Evolutionary conservation across 2,797 vertebrate species (phyloP), one percentile per base, ranked within the genome.

Genomic region (Melanotaenia nigrans): DNA sequence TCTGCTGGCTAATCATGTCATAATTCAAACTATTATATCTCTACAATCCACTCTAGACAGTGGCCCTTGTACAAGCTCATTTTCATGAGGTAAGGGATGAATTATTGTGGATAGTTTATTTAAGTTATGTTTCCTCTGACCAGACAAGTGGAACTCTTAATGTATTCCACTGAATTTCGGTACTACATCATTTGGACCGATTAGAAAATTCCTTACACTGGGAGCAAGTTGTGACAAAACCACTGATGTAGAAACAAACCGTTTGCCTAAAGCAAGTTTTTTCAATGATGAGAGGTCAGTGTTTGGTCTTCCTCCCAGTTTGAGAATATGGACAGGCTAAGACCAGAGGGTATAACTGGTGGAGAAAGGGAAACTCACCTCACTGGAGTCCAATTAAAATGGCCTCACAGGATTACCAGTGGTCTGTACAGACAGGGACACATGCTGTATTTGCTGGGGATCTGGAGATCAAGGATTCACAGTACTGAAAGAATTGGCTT

Each of bases 311-410:
- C 61, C 53, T 70, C 64, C 57, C 73, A 72, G 40, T 55, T 58
- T 61, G 57, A 75, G 61, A 11, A 61, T 63, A 40, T 22, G 47
- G 24, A 53, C 14, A 42, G 22, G 18, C 13, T 71, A n/a, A 68
- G 67, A 76, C 56, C 56, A 57, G 55, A 33, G 57, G 57, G 67
- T 67, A 71, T 57, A 77, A 22, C 36, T 59, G 47, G 47, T 59
- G 58, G 53, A 71, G 51, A 67, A 74, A 68, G 61, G 64, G 36
- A 83, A 73, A 70, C 25, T 86, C 65, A 61, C 65, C 66, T 82
- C 78, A 72, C 78, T 73, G 64, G 71, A 82, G 82, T 76, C 89
- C 88, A 92, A 91, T 92, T 92, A 92, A 88, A 90, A 89, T 58
- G 77, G 68, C 74, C 89, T 79, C 77, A 72, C 28, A 75, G 80